phyloP scores from a whole-genome alignment of 53 echinoderm and acorn worm species.

The Holothuria scabra region DNA sequence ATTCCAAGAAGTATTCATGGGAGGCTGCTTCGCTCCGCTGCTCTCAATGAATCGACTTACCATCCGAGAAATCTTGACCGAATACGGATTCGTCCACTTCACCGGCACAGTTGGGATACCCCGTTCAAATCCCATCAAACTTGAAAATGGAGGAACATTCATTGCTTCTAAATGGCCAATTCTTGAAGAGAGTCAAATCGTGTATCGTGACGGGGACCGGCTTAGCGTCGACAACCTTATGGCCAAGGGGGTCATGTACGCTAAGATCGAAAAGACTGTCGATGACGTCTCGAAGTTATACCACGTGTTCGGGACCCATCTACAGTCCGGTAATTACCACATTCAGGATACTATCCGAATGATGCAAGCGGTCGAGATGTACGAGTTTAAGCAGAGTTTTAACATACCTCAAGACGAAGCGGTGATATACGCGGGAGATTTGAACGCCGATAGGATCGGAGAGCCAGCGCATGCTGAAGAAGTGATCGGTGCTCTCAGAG shows the following conservation, averaged over 20 bases:
- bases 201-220: conserved; percentile 58
- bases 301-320: conserved; percentile 89
- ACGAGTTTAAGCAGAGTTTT: conserved; percentile 61
- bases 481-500: conserved; percentile 70
- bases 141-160: conserved; percentile 87
- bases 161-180: conserved; percentile 96
- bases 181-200: conserved; percentile 59
- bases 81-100: conserved; percentile 76
- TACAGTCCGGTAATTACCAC: conserved; percentile 68
- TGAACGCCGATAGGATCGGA: conserved; percentile 68
- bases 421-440: conserved; percentile 85
- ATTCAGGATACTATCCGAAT: conserved; percentile 63
- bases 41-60: conserved; percentile 61
- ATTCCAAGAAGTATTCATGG: conserved; percentile 92
- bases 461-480: conserved; percentile 67
- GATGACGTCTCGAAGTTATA: conserved; percentile 59
- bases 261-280: conserved; percentile 77
- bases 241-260: conserved; percentile 85
- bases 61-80: conserved; percentile 67
- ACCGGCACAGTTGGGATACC: conserved; percentile 77
- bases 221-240: conserved; percentile 36
- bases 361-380: conserved; percentile 76
- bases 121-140: conserved; percentile 40
- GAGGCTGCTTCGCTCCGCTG: conserved; percentile 78
- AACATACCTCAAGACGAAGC: conserved; percentile 72